Conservation (phyloP, 2,797 vertebrate genomes). For the Galago senegalensis region DNA sequence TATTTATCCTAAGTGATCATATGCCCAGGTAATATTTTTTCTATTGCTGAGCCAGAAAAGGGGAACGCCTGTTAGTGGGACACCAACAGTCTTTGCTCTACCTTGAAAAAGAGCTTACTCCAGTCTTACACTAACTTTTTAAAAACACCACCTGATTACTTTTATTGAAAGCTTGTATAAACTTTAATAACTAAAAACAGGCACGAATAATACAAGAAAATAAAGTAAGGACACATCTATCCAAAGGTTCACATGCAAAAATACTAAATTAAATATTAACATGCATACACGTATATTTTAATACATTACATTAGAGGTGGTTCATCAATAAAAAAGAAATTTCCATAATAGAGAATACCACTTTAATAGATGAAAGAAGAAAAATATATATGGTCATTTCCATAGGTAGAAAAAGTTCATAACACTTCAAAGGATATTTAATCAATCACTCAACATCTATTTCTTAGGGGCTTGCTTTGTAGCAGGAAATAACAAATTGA, state of each 20-base stretch:
- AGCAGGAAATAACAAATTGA: not conserved
- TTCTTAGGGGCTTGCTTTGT: not conserved
- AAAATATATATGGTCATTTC: not conserved
- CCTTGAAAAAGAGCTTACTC: not conserved
- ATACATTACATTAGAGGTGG: not conserved
- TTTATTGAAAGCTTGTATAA: not conserved
- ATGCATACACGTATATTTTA: not conserved
- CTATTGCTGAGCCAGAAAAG: not conserved
- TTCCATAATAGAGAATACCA: not conserved
- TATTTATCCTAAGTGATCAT: not conserved
- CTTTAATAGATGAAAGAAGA: not conserved
- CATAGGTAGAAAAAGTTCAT: not conserved
- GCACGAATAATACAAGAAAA: not conserved
- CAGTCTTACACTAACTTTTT: not conserved
- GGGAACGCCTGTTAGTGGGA: not conserved
- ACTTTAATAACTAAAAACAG: not conserved
- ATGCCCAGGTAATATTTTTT: not conserved
- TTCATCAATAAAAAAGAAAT: not conserved
- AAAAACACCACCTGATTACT: not conserved
- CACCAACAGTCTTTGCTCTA: not conserved
- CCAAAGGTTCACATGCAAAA: not conserved
- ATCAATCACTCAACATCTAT: not conserved
- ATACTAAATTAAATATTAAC: not conserved
- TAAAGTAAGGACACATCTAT: not conserved
- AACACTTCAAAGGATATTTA: not conserved